Evolutionary conservation across 2,113 vertebrate species (phyloP), one percentile per base, ranked within the genome.

Genomic region (Hipposideros armiger): DNA sequence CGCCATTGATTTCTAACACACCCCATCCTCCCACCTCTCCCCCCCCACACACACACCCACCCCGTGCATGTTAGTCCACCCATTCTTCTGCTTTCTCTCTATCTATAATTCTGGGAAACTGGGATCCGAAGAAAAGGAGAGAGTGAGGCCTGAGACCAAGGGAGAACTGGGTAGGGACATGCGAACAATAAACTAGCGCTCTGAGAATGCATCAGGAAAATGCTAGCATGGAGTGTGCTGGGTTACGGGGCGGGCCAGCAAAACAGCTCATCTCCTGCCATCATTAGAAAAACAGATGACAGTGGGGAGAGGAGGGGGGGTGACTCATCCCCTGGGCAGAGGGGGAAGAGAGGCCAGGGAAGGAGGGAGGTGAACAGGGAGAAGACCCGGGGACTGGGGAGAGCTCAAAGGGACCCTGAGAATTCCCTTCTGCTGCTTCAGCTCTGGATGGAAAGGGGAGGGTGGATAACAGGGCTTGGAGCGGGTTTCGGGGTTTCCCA

Each of bases 231-330:
- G 76, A 98, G 95, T 4, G 7, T 5, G 0, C 97, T 97, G 95
- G 0, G 26, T 89, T 85, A 69, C 72, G 50, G 36, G 1, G 0
- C 76, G 72, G 83, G 98, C 98, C 98, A 97, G 90, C 1, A 78
- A 97, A 98, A 98, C 97, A 98, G 98, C 98, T 98, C 92, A 90
- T 98, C 97, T 97, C 77, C 95, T 98, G 97, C 97, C 98, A 98
- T 98, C 97, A 98, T 97, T 94, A 98, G 96, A 97, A 98, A 98
- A 98, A 97, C 98, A 99, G 98, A 98, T 98, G 98, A 98, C 77
- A 52, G 93, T 56, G 80, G 50, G 11, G 19, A 22, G 76, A 76
- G 94, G 87, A 77, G 47, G 85, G 56, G 81, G 58, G 95, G 89
- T 98, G 97, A 98, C 91, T 98, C 98, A 98, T 97, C 92, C 96